Evolutionary conservation across 2,888 invertebrate genomes (phyloP).

Genomic region (Sinelater perroti): DNA sequence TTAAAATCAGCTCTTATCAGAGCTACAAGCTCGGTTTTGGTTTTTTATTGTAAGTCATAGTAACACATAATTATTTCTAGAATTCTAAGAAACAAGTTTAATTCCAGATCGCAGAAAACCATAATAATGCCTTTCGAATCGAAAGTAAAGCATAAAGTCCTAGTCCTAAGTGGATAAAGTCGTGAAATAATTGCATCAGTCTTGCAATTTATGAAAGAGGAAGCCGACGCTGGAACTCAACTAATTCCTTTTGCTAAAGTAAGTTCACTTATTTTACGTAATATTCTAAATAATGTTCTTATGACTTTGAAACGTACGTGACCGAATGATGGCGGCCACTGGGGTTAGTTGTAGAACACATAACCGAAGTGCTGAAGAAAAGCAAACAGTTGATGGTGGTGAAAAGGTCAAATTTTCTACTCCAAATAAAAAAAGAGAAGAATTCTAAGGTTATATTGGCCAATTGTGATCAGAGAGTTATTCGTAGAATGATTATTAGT

Average conservation of each 20-base stretch:
- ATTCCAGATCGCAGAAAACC: too few relatives aligned
- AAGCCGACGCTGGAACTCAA: conserved; percentile 22
- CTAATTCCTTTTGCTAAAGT: conserved; percentile 9
- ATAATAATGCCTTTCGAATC: too few relatives aligned
- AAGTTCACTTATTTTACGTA: too few relatives aligned
- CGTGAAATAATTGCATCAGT: conserved; percentile 25
- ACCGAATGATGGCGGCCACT: not conserved
- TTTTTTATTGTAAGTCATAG: too few relatives aligned
- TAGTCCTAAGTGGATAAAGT: conserved; percentile 1
- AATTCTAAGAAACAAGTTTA: too few relatives aligned
- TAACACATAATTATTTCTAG: too few relatives aligned
- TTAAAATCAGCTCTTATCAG: too few relatives aligned
- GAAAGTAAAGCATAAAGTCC: too few relatives aligned
- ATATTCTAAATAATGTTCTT: conserved; percentile 6
- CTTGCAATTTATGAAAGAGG: conserved; percentile 28
- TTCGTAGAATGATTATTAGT: conserved; percentile 28
- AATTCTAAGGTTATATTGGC: conserved; percentile 22
- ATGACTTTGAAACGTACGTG: not conserved
- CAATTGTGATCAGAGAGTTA: conserved; percentile 26
- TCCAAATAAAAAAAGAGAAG: conserved; percentile 22
- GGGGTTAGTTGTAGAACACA: not conserved
- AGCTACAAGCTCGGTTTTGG: too few relatives aligned
- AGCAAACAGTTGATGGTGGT: conserved; percentile 9
- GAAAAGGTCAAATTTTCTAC: conserved; percentile 7
- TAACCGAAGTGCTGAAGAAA: not conserved